These are phyloP conservation scores for Mimumesa dahlbomi DNA, from an alignment of 2,888 invertebrate genomes.

Conservation along the genomic window DNA sequence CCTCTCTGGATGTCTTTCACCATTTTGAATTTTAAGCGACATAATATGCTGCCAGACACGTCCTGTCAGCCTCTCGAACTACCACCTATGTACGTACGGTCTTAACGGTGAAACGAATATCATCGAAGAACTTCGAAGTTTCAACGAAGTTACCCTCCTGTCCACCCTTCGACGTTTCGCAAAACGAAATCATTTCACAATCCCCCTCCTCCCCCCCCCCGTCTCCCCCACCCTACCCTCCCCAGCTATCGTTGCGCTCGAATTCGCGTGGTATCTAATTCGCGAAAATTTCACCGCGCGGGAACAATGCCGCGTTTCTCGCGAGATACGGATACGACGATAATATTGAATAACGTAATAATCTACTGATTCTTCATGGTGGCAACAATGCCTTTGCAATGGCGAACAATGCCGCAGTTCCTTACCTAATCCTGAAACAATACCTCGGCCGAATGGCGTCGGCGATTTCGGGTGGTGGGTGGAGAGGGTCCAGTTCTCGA, in stretches of 20 bases:
- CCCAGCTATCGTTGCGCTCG: too few species aligned
- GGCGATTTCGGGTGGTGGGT: conserved; percentile 54
- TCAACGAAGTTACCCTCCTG: not conserved
- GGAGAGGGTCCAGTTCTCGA: conserved; percentile 55
- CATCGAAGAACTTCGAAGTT: conserved; percentile 2
- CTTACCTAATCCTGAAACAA: conserved; percentile 75
- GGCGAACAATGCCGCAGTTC: conserved; percentile 59
- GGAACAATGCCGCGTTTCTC: too few species aligned
- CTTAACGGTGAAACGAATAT: conserved; percentile 37
- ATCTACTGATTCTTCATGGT: conserved; percentile 42
- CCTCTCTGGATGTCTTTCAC: conserved; percentile 65
- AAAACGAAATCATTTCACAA: too few species aligned
- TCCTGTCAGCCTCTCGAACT: conserved; percentile 61
- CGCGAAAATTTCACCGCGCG: too few species aligned
- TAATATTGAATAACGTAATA: conserved; percentile 16
- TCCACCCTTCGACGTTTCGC: conserved; percentile 13
- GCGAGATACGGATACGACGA: not conserved
- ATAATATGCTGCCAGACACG: conserved; percentile 62
- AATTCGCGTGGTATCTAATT: too few species aligned
- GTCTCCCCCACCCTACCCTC: too few species aligned
- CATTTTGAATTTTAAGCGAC: conserved; percentile 69
- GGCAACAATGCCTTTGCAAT: conserved; percentile 36
- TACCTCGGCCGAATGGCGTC: conserved; percentile 73
- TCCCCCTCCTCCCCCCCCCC: too few species aligned
- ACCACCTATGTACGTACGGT: conserved; percentile 37